Evolutionary conservation across 2,888 invertebrate genomes (phyloP).

Genomic region (Eilema sororculum): DNA sequence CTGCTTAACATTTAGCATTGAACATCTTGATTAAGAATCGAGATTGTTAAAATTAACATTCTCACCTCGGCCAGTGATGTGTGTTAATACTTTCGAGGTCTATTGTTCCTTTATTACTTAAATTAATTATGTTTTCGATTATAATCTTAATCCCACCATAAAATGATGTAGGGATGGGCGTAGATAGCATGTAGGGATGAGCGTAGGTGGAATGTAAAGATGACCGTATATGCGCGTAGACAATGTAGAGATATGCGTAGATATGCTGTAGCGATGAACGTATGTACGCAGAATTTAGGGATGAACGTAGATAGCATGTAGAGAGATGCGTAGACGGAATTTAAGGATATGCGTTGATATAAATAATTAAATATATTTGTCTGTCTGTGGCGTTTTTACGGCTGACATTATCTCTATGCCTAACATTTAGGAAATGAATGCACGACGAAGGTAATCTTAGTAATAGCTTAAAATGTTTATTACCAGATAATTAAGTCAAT

Average conservation of each 20-base stretch:
- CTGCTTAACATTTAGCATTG: conserved; percentile 24
- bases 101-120: conserved; percentile 20
- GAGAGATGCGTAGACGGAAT: no score
- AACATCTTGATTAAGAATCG: conserved; percentile 20
- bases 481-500: no score
- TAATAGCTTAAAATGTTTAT: no score
- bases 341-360: not conserved
- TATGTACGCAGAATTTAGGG: not conserved
- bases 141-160: not conserved
- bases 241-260: not conserved
- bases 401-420: no score
- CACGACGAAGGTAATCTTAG: no score
- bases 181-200: not conserved
- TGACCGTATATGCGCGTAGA: no score
- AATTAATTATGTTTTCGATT: not conserved
- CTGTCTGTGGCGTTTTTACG: no score
- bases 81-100: conserved; percentile 17
- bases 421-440: no score
- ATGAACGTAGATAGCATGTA: not conserved
- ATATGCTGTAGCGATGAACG: not conserved
- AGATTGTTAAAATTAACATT: conserved; percentile 24
- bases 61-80: conserved; percentile 14
- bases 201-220: not conserved
- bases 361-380: no score
- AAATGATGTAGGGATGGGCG: not conserved